Evolutionary conservation across 2,888 invertebrate genomes (phyloP), one percentile per base, ranked within the genome.

Genomic region (Hermodice carunculata): DNA sequence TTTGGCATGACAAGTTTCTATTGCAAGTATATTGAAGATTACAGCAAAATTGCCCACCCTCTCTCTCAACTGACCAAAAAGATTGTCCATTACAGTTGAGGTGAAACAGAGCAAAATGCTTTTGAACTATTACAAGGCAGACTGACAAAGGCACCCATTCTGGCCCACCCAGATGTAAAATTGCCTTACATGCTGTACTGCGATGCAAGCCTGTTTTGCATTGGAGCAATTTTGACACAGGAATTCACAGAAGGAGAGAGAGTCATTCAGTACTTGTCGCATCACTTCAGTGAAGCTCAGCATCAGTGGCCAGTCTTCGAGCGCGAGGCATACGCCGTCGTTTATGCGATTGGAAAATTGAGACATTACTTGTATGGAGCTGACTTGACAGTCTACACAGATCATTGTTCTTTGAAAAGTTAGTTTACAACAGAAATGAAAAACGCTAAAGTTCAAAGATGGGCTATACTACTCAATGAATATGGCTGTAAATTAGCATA

Each of bases 271-370:
- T 53, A 53, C 19, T 17, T 53, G n/a, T 53, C 53, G 6, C 28
- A 53, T 11, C 14, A 8, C 11, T 34, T 53, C 22, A 6, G 6
- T 17, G 14, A 31, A 19, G 19, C n/a, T 8, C 53, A 53, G 19
- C 3, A 3, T 17, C 6, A 19, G 22, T 53, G 34, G 32, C 8
- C 32, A 32, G 32, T 34, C 14, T 24, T 53, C 22, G 53, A 32
- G n/a, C 29, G 32, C 24, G 53, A 53, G 19, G 53, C 53, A 11
- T 53, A 17, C 32, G 53, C 53, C 11, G 19, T 53, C 4, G 22
- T 53, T n/a, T 53, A 53, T 34, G 53, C 53, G 19, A 14, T 53
- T 4, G 4, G 14, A 53, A 53, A 53, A 53, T 22, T 53, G 22
- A 31, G 53, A n/a, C 53, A 29, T 11, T 53, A 53, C 19, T 53